Evolutionary conservation across 2,888 invertebrate species (phyloP).

Genomic region (Xestia rhomboidea): DNA sequence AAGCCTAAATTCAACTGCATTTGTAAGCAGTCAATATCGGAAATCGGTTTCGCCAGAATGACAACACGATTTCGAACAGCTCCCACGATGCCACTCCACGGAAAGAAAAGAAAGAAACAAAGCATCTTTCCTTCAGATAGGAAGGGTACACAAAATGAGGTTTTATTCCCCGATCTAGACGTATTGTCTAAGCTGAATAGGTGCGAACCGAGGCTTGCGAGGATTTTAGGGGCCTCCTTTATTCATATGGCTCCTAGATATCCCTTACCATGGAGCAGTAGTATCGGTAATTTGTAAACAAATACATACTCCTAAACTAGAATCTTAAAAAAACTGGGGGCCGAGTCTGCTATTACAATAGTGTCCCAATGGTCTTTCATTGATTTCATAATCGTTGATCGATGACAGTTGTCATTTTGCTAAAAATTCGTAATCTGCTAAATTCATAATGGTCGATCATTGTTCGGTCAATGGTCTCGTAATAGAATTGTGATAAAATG

Average conservation of each 20-base stretch:
- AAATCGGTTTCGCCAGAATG: constrained; percentile 22
- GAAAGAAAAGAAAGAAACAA: constrained; percentile 43
- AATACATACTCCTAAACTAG: background rate
- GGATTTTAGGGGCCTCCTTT: constrained; percentile 69
- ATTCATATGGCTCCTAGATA: constrained; percentile 66
- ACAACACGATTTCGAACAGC: constrained; percentile 32
- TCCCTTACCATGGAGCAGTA: constrained; percentile 48
- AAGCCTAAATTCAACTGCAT: background rate
- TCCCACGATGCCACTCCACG: constrained; percentile 1
- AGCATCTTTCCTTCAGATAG: constrained; percentile 38
- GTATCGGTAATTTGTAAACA: background rate
- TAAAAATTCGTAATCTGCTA: too few species aligned
- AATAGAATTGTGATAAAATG: too few species aligned
- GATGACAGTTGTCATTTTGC: too few species aligned
- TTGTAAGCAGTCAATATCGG: constrained; percentile 21
- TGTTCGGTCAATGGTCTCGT: too few species aligned
- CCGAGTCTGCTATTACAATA: too few species aligned
- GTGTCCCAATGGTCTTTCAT: too few species aligned
- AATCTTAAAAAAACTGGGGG: too few species aligned
- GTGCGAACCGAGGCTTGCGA: constrained; percentile 60
- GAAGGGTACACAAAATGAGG: constrained; percentile 46
- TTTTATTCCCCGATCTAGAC: constrained; percentile 66
- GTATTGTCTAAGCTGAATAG: constrained; percentile 66
- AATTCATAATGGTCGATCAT: too few species aligned
- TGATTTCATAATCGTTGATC: too few species aligned